Base-by-base conservation (phyloP, 2,113 vertebrate genomes). In the Columbina picui region DNA sequence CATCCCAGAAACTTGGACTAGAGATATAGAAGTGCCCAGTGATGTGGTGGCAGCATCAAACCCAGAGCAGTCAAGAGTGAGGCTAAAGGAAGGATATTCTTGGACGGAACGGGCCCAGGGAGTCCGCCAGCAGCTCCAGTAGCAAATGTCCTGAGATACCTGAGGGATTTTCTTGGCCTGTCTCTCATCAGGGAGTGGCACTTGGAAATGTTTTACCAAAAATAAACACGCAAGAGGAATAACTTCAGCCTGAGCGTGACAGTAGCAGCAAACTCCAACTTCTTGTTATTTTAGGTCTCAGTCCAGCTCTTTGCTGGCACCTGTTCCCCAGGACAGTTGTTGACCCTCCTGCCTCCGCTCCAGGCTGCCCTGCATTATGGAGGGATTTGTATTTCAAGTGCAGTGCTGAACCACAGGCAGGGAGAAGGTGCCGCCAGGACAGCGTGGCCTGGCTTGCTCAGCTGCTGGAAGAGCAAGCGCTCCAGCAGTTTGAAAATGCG, bases 151-250 rank as follows among this genome's bases (percentile, higher is more conserved):
- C 73, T 45, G 74, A 87, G 78, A 49, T 32, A 53, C 63, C 78
- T 17, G 1, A 43, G 86, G 83, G 83, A 26, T 87, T 59, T 64
- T 30, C 69, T 80, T 9, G 53, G n/a, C 74, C 82, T 90, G 1
- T 95, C 86, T 70, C 87, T 83, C 94, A 74, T 85, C 93, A 87
- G 95, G 91, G 89, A 90, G 91, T 0, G 68, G 85, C 87, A 49
- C 79, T 95, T 30, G 12, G 91, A 94, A 96, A 89, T 4, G 6
- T 56, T 86, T 73, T 2, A n/a, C 90, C 83, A 36, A 81, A 95
- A 97, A 94, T 91, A 96, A 91, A 79, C 61, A 27, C 6, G 43
- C 57, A 4, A 60, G 57, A 90, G 79, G 41, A 96, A 12, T 56
- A 89, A 53, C 69, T 91, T 14, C 63, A 84, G 70, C 32, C 50